Conservation (phyloP, 2,113 vertebrate genomes). For the Ivindomyrus marchei region DNA sequence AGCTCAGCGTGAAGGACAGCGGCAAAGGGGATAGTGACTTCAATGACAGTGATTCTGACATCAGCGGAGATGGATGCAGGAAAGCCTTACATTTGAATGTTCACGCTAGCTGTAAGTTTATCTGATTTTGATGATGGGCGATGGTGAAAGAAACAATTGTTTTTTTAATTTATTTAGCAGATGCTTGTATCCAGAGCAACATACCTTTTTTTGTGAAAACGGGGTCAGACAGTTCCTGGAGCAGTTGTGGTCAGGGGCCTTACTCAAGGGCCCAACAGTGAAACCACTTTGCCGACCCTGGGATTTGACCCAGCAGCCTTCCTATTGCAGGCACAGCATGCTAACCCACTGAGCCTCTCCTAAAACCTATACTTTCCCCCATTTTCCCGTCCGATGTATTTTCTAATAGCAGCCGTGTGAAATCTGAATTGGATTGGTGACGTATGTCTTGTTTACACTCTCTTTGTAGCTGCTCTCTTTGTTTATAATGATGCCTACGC, state of each 20-base stretch:
- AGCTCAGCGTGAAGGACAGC: conserved; percentile 67
- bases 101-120: conserved; percentile 38
- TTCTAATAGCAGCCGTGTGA: conserved; percentile 31
- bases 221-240: conserved; percentile 38
- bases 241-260: not conserved
- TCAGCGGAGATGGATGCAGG: conserved; percentile 52
- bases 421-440: not conserved
- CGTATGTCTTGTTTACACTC: not conserved
- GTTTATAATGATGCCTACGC: conserved; percentile 3
- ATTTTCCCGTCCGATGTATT: conserved; percentile 36
- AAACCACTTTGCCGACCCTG: not conserved
- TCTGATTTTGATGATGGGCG: conserved; percentile 33
- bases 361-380: not conserved
- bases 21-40: conserved; percentile 66
- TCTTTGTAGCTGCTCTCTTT: not conserved
- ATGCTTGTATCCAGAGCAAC: not conserved
- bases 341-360: not conserved
- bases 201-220: not conserved
- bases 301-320: not conserved
- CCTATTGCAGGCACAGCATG: not conserved
- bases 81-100: conserved; percentile 20
- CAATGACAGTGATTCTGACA: conserved; percentile 62
- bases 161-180: not conserved
- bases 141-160: not conserved
- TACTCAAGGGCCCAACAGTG: not conserved